Evolutionary conservation across 53 echinoderm and acorn worm genomes (phyloP).

Genomic region (Holothuria scabra): DNA sequence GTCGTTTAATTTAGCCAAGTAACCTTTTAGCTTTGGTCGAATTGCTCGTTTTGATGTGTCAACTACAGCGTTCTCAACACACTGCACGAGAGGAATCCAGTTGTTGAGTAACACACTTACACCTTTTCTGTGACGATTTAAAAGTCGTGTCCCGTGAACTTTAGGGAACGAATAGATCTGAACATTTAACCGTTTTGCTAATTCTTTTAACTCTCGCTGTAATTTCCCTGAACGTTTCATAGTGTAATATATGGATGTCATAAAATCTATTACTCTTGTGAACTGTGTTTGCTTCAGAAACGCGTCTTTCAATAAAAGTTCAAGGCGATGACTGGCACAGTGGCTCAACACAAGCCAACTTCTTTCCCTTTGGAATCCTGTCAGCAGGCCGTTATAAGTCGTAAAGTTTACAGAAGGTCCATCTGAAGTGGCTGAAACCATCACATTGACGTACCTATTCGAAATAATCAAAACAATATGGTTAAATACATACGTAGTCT

Average conservation of each 20-base stretch:
- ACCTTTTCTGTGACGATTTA: conserved; percentile 57
- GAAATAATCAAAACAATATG: no score
- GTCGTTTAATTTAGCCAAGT: conserved; percentile 4
- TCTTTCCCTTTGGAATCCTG: conserved; percentile 29
- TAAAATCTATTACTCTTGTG: conserved; percentile 47
- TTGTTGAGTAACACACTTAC: conserved; percentile 46
- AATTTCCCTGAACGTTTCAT: conserved; percentile 54
- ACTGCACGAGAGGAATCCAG: conserved; percentile 29
- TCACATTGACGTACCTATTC: conserved; percentile 39
- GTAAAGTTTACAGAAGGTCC: conserved; percentile 58
- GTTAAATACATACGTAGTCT: no score
- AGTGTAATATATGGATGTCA: conserved; percentile 43
- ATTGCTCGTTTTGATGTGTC: conserved; percentile 10
- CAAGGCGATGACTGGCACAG: conserved; percentile 21
- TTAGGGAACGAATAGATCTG: conserved; percentile 55
- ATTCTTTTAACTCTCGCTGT: conserved; percentile 38
- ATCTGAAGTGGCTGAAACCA: conserved; percentile 46
- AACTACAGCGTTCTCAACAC: conserved; percentile 23
- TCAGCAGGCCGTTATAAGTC: conserved; percentile 50
- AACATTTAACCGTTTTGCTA: conserved; percentile 25
- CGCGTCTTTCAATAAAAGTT: conserved; percentile 42
- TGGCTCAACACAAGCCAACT: conserved; percentile 23
- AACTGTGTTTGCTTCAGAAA: conserved; percentile 40
- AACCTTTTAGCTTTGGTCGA: conserved; percentile 4
- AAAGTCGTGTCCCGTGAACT: conserved; percentile 60